phyloP scores from a whole-genome alignment of 1,140 invertebrate genomes.

The Laodelphax striatellus region DNA sequence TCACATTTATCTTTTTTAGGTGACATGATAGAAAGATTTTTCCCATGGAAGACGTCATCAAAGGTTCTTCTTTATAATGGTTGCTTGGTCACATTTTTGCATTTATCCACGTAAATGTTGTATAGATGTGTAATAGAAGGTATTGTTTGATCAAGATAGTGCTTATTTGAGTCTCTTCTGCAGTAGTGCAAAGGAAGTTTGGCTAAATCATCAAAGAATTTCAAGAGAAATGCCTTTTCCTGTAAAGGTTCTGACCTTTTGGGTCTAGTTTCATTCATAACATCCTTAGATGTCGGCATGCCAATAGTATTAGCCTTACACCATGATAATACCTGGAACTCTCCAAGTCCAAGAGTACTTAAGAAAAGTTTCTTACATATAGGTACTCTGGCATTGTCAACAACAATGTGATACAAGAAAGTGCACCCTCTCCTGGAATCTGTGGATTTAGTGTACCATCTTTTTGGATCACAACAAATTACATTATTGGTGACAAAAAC shows the following conservation, averaged over 20 bases:
- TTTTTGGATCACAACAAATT: not conserved
- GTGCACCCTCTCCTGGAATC: too few species aligned
- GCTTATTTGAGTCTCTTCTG: not conserved
- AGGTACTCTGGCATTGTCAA: not conserved
- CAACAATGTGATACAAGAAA: too few species aligned
- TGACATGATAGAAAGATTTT: slow-evolving; percentile 16
- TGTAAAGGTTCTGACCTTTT: not conserved
- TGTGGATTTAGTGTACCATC: not conserved
- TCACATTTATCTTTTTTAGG: slow-evolving; percentile 24
- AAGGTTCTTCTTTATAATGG: not conserved
- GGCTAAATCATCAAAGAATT: not conserved
- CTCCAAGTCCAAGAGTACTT: not conserved
- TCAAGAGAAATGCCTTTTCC: not conserved
- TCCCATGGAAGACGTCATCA: slow-evolving; percentile 7
- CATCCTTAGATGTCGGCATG: not conserved
- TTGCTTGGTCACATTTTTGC: not conserved
- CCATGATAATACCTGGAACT: not conserved
- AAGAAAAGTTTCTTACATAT: not conserved
- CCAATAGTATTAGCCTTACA: not conserved
- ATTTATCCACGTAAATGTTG: not conserved
- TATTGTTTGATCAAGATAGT: not conserved
- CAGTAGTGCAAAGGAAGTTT: not conserved
- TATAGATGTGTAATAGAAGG: not conserved
- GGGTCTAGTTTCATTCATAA: not conserved
- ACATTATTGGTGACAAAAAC: not conserved